These are phyloP conservation scores for Bicyclus anynana DNA, from an alignment of 1,140 invertebrate genomes.

Conservation along the genomic window DNA sequence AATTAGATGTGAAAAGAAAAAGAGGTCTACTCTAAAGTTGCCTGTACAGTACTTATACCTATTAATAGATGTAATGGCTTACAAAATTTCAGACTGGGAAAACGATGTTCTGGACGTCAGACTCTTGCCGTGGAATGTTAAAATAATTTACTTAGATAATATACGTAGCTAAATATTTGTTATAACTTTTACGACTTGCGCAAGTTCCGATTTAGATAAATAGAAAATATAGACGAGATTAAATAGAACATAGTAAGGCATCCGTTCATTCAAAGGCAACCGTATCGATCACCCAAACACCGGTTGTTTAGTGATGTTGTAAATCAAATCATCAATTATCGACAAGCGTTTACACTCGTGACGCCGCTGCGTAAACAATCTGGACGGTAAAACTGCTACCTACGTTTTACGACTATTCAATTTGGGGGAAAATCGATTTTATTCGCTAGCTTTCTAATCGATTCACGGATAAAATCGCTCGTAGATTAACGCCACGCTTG, in stretches of 20 bases:
- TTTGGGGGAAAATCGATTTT: conserved; percentile 76
- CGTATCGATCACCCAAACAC: conserved; percentile 63
- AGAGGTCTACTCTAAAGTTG: too few species aligned
- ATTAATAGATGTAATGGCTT: too few species aligned
- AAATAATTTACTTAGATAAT: too few species aligned
- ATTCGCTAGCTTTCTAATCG: conserved; percentile 71
- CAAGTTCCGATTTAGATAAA: background rate
- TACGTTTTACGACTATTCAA: conserved; percentile 70
- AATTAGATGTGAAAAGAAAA: too few species aligned
- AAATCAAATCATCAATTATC: conserved; percentile 77
- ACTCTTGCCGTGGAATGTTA: too few species aligned
- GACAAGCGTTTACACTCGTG: conserved; percentile 73
- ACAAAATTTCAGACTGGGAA: too few species aligned
- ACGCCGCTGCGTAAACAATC: conserved; percentile 74
- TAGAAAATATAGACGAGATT: conserved; percentile 13
- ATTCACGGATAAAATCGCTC: conserved; percentile 60
- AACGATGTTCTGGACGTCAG: too few species aligned
- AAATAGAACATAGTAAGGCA: conserved; percentile 13
- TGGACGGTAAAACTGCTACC: conserved; percentile 67
- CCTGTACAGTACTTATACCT: too few species aligned
- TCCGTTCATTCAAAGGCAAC: conserved; percentile 57
- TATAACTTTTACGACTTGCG: too few species aligned
- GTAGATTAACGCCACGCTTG: conserved; percentile 29
- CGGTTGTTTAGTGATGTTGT: conserved; percentile 74
- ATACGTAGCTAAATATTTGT: too few species aligned